Conservation (phyloP, 2,113 vertebrate genomes). For the Osmerus mordax region DNA sequence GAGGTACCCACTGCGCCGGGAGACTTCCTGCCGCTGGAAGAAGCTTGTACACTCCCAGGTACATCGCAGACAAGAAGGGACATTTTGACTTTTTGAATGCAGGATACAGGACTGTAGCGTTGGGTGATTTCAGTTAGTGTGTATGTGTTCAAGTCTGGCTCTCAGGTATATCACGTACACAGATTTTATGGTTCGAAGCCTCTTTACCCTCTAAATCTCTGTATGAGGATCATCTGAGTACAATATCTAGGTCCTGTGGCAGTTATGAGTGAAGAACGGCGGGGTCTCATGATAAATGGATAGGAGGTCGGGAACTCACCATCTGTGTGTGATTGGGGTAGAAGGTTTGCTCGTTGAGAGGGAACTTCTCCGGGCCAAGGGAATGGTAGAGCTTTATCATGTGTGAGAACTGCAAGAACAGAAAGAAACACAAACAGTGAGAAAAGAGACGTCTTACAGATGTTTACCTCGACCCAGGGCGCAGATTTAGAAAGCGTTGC, state of each 20-base stretch:
- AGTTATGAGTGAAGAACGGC: neutral
- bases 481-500: neutral
- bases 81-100: no score
- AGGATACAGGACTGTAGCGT: no score
- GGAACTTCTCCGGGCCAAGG: slow-evolving; percentile 91
- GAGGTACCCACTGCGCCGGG: no score
- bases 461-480: neutral
- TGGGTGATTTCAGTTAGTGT: no score
- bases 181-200: no score
- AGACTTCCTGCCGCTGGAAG: no score
- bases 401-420: slow-evolving; percentile 85
- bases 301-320: slow-evolving; percentile 74
- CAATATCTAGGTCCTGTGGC: neutral
- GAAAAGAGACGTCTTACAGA: neutral
- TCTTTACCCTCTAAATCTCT: no score
- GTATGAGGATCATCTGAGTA: neutral
- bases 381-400: slow-evolving; percentile 94
- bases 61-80: no score
- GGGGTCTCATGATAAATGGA: neutral
- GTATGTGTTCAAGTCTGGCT: no score
- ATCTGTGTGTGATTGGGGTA: slow-evolving; percentile 93
- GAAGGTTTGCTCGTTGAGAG: slow-evolving; percentile 92
- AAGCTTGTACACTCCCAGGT: no score
- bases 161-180: no score
- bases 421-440: slow-evolving; percentile 37